Evolutionary conservation across 2,113 vertebrate genomes (phyloP).

Genomic region (Nestor notabilis): DNA sequence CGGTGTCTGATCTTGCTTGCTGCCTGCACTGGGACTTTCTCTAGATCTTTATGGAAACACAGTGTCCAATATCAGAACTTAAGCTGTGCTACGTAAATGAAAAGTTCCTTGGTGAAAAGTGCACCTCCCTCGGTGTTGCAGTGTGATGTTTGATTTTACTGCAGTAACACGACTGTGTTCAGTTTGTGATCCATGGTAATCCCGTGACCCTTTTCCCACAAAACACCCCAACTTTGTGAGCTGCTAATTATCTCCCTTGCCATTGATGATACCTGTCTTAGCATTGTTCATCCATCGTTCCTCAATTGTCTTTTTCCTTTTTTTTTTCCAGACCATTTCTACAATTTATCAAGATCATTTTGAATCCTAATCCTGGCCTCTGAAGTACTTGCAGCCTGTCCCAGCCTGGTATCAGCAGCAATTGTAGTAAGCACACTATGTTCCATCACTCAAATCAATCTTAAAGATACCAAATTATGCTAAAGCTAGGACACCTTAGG

Average conservation of each 20-base stretch:
- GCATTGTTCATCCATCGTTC: not conserved
- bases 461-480: not conserved
- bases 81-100: fast-evolving
- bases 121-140: not conserved
- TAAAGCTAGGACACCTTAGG: not conserved
- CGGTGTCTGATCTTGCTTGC: not conserved
- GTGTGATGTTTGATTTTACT: not conserved
- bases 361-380: constrained; percentile 55
- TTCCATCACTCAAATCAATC: not conserved
- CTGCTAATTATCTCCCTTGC: not conserved
- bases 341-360: constrained; percentile 60
- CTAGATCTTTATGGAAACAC: not conserved
- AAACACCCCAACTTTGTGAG: not conserved
- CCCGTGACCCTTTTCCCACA: not conserved
- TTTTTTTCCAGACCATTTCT: constrained; percentile 60
- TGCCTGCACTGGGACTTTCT: not conserved
- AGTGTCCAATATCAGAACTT: not conserved
- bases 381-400: constrained; percentile 26
- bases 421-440: constrained; percentile 32
- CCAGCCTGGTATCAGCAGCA: constrained; percentile 26
- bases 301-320: constrained; percentile 11
- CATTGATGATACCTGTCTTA: not conserved
- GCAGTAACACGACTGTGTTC: not conserved
- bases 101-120: not conserved
- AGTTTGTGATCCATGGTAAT: not conserved